Evolutionary conservation across 2,888 invertebrate species (phyloP), one percentile per base, ranked within the genome.

Genomic region (Orchestes rusci): DNA sequence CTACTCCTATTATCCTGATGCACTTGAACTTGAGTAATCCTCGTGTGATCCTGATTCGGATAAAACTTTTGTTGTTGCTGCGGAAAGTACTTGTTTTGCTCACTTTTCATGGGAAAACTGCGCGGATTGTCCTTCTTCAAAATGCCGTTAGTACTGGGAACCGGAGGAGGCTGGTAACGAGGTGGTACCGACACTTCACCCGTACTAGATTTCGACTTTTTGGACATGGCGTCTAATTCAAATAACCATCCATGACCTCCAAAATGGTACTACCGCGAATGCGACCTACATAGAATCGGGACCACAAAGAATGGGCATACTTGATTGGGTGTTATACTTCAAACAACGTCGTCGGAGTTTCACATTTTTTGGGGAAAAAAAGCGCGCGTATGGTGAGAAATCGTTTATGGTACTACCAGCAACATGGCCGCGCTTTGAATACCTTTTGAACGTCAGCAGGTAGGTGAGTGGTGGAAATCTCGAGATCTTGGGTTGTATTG

Each of bases 101-200:
- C 4, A 33, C 20, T 31, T 31, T 42, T 44, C n/a, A 32, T 16
- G 8, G 55, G 44, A 34, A 49, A 48, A 17, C 45, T 41, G 23
- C 56, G 61, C 20, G 54, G 16, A n/a, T 53, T 60, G 34, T 56
- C 63, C 60, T 65, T 65, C 68, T 82, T 81, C 56, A 78, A 70
- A 61, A 79, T 77, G 50, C 82, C 82, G 49, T 75, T 73, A 53
- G 73, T 73, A 54, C 70, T 69, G 47, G 76, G 74, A 48, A 72
- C 69, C 55, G 84, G 82, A 54, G 83, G 83, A 59, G 85, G 84
- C 65, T 86, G 86, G 70, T 87, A 86, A 54, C 84, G 77, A 59
- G 86, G 85, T 60, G 84, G 84, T 69, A 75, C 73, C 50, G 49
- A 52, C 29, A 17, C 39, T 37, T 46, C 50, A 28, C 45, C 49